phyloP scores from a whole-genome alignment of 1,140 invertebrate species.

The Nylanderia fulva region DNA sequence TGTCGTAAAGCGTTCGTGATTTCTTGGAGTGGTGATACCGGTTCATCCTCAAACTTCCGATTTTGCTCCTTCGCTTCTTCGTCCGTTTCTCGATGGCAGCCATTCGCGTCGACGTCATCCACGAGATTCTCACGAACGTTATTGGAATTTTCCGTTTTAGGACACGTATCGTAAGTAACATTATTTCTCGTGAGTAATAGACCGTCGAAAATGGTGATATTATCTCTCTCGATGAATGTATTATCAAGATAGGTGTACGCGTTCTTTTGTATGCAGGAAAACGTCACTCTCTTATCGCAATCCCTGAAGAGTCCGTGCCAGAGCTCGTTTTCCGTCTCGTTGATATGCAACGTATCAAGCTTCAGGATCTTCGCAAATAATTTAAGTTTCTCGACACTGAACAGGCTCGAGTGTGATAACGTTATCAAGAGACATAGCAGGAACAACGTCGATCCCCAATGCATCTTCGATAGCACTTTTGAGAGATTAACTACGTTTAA shows the following conservation, averaged over 20 bases:
- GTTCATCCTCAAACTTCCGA: conserved; percentile 80
- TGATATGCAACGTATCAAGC: conserved; percentile 66
- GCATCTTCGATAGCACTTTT: conserved; percentile 70
- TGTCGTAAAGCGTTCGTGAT: conserved; percentile 89
- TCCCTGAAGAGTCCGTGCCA: conserved; percentile 91
- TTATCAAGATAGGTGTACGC: conserved; percentile 90
- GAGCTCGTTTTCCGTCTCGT: conserved; percentile 88
- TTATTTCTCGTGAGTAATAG: conserved; percentile 90
- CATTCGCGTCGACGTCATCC: conserved; percentile 65
- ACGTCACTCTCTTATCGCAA: conserved; percentile 88
- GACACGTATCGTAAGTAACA: conserved; percentile 87
- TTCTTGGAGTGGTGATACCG: conserved; percentile 88
- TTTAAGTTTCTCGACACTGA: conserved; percentile 76
- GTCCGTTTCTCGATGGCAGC: conserved; percentile 77
- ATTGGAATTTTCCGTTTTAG: conserved; percentile 80
- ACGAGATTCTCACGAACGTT: conserved; percentile 80
- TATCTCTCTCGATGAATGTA: conserved; percentile 88
- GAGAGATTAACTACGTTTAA: conserved; percentile 13
- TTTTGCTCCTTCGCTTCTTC: conserved; percentile 66
- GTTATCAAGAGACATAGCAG: conserved; percentile 66
- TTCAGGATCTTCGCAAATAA: conserved; percentile 74
- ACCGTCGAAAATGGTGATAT: conserved; percentile 90
- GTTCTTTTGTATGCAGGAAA: conserved; percentile 92
- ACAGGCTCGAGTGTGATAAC: conserved; percentile 68
- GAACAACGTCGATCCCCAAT: conserved; percentile 65